Evolutionary conservation across 2,797 vertebrate genomes (phyloP).

Genomic region (Sebastolobus altivelis): DNA sequence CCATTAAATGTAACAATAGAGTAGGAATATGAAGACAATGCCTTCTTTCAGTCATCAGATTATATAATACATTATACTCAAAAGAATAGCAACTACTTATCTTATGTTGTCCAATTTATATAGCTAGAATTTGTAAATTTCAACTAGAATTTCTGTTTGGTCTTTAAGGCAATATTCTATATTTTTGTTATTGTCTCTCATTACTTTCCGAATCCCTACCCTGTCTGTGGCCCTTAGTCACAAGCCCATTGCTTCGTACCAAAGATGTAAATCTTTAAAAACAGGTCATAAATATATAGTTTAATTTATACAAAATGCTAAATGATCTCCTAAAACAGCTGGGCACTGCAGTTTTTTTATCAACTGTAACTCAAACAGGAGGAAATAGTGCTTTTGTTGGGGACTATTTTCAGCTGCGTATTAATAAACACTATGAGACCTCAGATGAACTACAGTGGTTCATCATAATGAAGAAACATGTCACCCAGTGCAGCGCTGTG

Average conservation of each 20-base stretch:
- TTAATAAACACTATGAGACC: not conserved
- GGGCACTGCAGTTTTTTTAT: not conserved
- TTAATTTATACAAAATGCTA: not conserved
- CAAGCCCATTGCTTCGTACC: not conserved
- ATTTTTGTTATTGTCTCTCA: not conserved
- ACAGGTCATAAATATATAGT: not conserved
- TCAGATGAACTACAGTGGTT: not conserved
- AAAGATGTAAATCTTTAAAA: not conserved
- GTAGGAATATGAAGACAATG: not conserved
- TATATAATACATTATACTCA: not conserved
- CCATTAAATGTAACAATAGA: not conserved
- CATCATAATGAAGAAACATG: not conserved
- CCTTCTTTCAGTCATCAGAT: not conserved
- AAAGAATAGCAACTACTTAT: not conserved
- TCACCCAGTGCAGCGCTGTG: not conserved
- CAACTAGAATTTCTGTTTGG: not conserved
- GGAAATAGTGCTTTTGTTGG: not conserved
- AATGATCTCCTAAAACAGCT: not conserved
- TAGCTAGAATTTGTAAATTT: not conserved
- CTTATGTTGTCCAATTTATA: not conserved
- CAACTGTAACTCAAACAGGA: not conserved
- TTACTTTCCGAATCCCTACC: not conserved
- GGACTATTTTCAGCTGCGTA: not conserved
- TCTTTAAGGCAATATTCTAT: not conserved
- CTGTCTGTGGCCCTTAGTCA: not conserved